Conservation (phyloP, 1,140 invertebrate species). For the Tetragonula clypearis region DNA sequence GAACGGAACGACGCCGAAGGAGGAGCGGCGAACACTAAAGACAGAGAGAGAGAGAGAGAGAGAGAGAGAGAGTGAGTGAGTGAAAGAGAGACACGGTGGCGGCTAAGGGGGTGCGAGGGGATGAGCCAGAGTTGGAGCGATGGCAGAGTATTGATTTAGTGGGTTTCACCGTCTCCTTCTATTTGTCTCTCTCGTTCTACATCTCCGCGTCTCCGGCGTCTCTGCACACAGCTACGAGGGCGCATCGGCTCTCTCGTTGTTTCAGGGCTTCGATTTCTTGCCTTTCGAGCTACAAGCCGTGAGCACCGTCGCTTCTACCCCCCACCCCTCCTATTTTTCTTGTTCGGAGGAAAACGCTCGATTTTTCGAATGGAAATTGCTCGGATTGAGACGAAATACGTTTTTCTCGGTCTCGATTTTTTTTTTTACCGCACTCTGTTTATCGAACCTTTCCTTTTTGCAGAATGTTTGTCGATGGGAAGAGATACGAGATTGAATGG, state of each 20-base stretch:
- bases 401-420: neutral
- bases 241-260: conserved; percentile 65
- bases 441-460: neutral
- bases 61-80: conserved; percentile 29
- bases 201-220: conserved; percentile 63
- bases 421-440: no score
- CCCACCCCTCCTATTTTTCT: neutral
- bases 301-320: neutral
- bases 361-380: conserved; percentile 30
- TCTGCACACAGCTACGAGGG: conserved; percentile 39
- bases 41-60: conserved; percentile 18
- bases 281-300: conserved; percentile 38
- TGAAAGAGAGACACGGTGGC: conserved; percentile 35
- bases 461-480: neutral
- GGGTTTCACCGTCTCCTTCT: conserved; percentile 81
- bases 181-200: conserved; percentile 75
- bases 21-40: conserved; percentile 58
- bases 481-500: neutral
- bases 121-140: conserved; percentile 80
- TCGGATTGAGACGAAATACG: neutral
- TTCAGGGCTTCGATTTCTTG: conserved; percentile 66
- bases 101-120: conserved; percentile 70
- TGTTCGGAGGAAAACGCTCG: neutral
- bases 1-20: conserved; percentile 63
- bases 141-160: conserved; percentile 83